phyloP scores from a whole-genome alignment of 2,888 invertebrate species.

The Ormyrus thymus region DNA sequence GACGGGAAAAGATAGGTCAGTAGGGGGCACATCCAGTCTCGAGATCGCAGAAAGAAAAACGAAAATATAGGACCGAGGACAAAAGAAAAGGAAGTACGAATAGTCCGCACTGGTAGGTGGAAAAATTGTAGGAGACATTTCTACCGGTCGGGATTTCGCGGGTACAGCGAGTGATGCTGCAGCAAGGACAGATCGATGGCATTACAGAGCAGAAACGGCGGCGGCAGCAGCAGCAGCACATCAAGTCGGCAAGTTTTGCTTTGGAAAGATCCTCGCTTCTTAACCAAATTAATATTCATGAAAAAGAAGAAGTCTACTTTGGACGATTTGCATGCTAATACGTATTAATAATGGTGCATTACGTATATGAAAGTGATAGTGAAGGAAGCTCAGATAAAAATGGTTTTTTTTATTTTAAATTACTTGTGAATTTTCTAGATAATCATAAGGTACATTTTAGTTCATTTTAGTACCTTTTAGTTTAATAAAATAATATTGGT shows the following conservation, averaged over 20 bases:
- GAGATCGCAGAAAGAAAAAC: not conserved
- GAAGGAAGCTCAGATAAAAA: too few relatives aligned
- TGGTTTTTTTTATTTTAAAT: too few relatives aligned
- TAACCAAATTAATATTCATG: conserved; percentile 51
- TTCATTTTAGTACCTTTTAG: too few relatives aligned
- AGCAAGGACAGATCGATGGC: conserved; percentile 45
- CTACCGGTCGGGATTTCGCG: conserved; percentile 11
- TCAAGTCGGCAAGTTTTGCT: too few relatives aligned
- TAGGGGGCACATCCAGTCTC: not conserved
- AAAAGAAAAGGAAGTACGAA: not conserved
- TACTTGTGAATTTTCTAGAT: too few relatives aligned
- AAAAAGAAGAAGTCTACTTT: conserved; percentile 13
- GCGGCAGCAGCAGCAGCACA: not conserved
- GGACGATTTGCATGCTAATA: conserved; percentile 45
- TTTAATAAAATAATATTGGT: too few relatives aligned
- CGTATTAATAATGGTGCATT: conserved; percentile 37
- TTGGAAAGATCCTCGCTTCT: not conserved
- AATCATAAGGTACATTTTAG: too few relatives aligned
- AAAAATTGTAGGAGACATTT: not conserved
- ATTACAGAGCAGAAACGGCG: conserved; percentile 1
- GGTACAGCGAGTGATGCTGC: conserved; percentile 5
- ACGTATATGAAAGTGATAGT: conserved; percentile 8
- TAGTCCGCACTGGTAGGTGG: not conserved
- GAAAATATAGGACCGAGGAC: not conserved
- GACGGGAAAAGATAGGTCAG: conserved; percentile 37